Evolutionary conservation across 1,140 invertebrate species (phyloP).

Genomic region (Pseudomyrmex dendroicus): DNA sequence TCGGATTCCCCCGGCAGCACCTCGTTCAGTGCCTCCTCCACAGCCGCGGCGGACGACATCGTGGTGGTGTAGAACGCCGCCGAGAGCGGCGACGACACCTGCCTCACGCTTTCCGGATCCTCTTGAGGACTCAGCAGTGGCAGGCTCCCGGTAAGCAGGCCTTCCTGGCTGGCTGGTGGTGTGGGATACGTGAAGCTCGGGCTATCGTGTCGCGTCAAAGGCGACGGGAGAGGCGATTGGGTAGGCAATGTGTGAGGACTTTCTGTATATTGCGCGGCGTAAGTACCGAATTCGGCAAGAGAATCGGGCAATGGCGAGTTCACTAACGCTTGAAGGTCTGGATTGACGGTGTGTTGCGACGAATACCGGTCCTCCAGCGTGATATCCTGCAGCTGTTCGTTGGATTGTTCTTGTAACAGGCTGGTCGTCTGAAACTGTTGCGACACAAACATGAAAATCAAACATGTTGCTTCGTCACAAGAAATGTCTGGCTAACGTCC

Average conservation of each 20-base stretch:
- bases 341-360: slow-evolving; percentile 88
- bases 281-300: slow-evolving; percentile 92
- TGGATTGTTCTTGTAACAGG: slow-evolving; percentile 87
- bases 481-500: background rate
- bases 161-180: slow-evolving; percentile 93
- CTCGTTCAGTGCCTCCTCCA: slow-evolving; percentile 92
- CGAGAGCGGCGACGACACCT: slow-evolving; percentile 90
- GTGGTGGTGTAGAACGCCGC: slow-evolving; percentile 94
- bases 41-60: slow-evolving; percentile 93
- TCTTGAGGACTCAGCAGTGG: slow-evolving; percentile 85
- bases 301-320: slow-evolving; percentile 92
- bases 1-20: slow-evolving; percentile 91
- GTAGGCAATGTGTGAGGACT: slow-evolving; percentile 85
- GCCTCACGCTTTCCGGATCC: slow-evolving; percentile 86
- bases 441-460: background rate
- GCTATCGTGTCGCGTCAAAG: slow-evolving; percentile 86
- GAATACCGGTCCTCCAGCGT: slow-evolving; percentile 88
- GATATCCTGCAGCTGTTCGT: slow-evolving; percentile 89
- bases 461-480: no score
- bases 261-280: slow-evolving; percentile 85
- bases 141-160: slow-evolving; percentile 85
- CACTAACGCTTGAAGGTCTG: slow-evolving; percentile 90
- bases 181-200: slow-evolving; percentile 92
- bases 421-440: slow-evolving; percentile 85
- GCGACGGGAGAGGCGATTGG: slow-evolving; percentile 89